Percentiles rank a stretch among this genome's conserved stretches.
These are phyloP conservation scores for Lampris incognitus DNA, from an alignment of 2,113 vertebrate species.

Conservation along the genomic window DNA sequence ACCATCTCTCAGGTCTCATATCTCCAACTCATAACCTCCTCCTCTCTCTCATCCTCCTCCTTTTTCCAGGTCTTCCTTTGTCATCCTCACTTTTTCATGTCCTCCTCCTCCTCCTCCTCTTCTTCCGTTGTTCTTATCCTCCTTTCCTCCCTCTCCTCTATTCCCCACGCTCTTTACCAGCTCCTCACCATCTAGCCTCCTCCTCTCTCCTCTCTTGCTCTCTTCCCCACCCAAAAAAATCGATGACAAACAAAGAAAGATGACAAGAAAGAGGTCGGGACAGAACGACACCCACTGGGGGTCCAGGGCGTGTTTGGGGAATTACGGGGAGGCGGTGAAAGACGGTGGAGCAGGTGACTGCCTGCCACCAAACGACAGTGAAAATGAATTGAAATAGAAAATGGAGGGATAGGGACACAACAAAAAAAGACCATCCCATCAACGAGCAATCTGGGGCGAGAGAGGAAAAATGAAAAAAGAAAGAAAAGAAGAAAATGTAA, in stretches of 20 bases:
- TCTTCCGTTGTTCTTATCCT: neutral
- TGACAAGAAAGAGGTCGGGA: no score
- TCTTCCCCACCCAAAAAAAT: no score
- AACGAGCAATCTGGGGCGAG: slow-evolving; percentile 20
- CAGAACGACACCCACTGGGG: no score
- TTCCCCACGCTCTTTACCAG: no score
- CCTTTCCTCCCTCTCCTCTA: slow-evolving; percentile 10
- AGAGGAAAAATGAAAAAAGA: neutral
- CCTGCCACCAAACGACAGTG: slow-evolving; percentile 1
- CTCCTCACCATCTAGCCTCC: neutral
- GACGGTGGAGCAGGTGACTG: neutral
- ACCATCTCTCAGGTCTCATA: neutral
- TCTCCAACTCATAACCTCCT: neutral
- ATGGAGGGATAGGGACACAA: neutral
- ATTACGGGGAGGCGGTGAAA: neutral
- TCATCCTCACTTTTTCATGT: neutral
- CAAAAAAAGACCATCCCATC: slow-evolving; percentile 32
- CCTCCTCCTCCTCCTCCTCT: neutral
- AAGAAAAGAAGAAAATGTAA: neutral
- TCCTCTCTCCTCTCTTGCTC: neutral
- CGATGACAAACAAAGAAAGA: neutral
- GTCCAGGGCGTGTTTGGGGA: no score
- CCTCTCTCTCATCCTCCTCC: neutral
- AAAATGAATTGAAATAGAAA: slow-evolving; percentile 33
- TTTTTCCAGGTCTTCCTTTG: neutral